Evolutionary conservation across 35 echinoderm and acorn worm species (phyloP).

Genomic region (Stichopus chloronotus): DNA sequence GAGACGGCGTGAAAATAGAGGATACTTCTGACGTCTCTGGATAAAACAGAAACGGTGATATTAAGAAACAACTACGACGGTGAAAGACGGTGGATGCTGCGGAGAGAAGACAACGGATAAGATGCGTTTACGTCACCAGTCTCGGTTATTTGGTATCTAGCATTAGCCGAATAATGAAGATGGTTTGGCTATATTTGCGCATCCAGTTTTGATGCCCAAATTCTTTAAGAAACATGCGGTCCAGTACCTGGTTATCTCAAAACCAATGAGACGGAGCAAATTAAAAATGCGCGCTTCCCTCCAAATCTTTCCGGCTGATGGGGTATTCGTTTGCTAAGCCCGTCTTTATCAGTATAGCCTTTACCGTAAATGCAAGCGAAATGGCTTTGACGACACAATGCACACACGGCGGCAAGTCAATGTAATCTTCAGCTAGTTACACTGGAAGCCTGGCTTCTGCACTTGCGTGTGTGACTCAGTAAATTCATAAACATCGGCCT

Average conservation of each 20-base stretch:
- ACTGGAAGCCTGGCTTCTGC: not conserved
- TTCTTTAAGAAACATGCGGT: not conserved
- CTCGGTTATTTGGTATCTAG: too few relatives aligned
- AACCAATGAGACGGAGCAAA: not conserved
- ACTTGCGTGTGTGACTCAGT: constrained; percentile 17
- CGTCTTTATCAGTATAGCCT: not conserved
- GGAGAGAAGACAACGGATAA: not conserved
- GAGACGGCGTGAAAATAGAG: not conserved
- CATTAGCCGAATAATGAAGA: too few relatives aligned
- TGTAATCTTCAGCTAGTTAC: not conserved
- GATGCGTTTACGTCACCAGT: too few relatives aligned
- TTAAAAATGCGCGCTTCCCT: constrained; percentile 48
- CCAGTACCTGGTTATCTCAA: not conserved
- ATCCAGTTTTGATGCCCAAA: not conserved
- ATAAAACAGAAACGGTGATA: not conserved
- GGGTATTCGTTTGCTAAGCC: not conserved
- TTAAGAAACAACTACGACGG: not conserved
- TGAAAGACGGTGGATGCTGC: constrained; percentile 41
- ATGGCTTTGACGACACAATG: not conserved
- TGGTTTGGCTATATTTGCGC: not conserved
- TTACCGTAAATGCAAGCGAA: not conserved
- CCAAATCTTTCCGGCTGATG: not conserved
- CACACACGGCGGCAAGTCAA: constrained; percentile 4
- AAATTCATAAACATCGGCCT: constrained; percentile 20
- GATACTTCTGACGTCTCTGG: not conserved